phyloP scores from a whole-genome alignment of 1,140 invertebrate species.

The Lysiphlebus fabarum region DNA sequence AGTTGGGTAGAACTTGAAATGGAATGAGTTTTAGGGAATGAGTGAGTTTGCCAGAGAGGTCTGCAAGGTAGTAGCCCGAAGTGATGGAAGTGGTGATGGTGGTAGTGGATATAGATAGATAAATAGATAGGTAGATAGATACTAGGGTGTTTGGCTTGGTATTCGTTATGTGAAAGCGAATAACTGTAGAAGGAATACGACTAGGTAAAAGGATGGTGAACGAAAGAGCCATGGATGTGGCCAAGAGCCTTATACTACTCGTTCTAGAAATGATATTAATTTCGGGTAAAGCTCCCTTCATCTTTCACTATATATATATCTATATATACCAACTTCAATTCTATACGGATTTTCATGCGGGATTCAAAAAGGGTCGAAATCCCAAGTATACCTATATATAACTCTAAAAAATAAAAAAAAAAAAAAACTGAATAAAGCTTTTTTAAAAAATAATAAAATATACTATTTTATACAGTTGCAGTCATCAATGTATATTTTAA shows the following conservation, averaged over 20 bases:
- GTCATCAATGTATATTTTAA: too few species aligned
- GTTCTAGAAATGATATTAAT: constrained; percentile 25
- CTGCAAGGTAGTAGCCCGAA: not conserved
- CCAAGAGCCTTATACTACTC: constrained; percentile 15
- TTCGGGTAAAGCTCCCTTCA: constrained; percentile 19
- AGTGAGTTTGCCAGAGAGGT: constrained; percentile 3
- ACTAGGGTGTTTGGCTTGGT: not conserved
- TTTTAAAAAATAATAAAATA: too few species aligned
- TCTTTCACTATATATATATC: constrained; percentile 4
- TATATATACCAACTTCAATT: not conserved
- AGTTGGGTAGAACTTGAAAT: constrained; percentile 8
- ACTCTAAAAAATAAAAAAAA: too few species aligned
- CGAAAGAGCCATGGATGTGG: constrained; percentile 18
- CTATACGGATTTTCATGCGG: not conserved
- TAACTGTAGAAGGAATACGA: not conserved
- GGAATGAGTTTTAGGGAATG: not conserved
- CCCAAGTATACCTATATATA: too few species aligned
- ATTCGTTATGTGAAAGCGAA: not conserved
- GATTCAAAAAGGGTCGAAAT: too few species aligned
- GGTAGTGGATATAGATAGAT: not conserved
- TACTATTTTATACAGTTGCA: too few species aligned
- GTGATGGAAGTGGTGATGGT: constrained; percentile 12
- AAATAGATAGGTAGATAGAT: constrained; percentile 6
- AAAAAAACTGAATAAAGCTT: too few species aligned
- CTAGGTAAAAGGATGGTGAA: constrained; percentile 18